Evolutionary conservation across 1,140 invertebrate genomes (phyloP).

Genomic region (Drosophila setifemur): DNA sequence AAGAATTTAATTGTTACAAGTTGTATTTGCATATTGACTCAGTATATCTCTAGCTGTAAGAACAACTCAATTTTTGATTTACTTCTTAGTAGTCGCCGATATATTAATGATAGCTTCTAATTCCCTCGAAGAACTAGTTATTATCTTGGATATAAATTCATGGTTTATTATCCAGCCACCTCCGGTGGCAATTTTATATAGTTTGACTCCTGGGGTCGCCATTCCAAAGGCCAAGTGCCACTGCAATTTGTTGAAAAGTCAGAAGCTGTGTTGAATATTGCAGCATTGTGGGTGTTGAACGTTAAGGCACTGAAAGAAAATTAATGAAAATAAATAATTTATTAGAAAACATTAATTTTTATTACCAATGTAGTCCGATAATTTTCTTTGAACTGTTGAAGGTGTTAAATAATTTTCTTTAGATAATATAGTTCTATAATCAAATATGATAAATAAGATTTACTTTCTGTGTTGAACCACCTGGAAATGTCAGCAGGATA

Average conservation of each 20-base stretch:
- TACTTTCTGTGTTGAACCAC: conserved; percentile 50
- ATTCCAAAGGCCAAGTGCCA: conserved; percentile 60
- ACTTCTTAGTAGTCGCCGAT: no score
- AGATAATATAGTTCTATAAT: no score
- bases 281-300: conserved; percentile 25
- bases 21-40: not conserved
- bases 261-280: conserved; percentile 17
- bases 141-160: no score
- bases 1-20: conserved; percentile 6
- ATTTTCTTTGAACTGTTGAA: no score
- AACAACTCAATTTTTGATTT: no score
- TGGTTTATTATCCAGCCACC: not conserved
- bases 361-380: no score
- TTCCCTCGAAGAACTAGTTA: no score
- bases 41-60: not conserved
- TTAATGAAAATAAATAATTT: not conserved
- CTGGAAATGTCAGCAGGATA: conserved; percentile 49
- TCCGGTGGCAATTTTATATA: not conserved
- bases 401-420: no score
- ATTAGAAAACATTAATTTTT: no score
- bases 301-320: not conserved
- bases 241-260: conserved; percentile 60
- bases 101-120: no score
- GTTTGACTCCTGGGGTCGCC: conserved; percentile 17
- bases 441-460: no score